Base-by-base conservation (phyloP, 64 coral and sea anemone genomes). In the Platygyra sinensis region DNA sequence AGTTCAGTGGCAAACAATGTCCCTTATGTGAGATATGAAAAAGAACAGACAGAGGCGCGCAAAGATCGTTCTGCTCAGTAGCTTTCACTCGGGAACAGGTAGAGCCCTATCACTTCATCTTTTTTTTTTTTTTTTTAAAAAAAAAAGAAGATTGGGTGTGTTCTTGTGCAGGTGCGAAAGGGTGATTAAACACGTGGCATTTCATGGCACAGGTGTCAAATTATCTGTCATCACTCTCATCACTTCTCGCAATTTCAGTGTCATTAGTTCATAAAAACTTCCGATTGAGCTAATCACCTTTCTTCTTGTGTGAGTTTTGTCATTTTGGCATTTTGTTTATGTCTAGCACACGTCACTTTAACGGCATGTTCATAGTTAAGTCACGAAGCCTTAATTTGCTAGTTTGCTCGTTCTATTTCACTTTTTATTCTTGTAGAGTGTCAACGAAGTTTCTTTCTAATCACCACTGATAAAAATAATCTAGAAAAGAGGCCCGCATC, bases 201-300 rank as follows among this genome's bases (percentile, higher is more conserved):
- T 28, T n/a, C 16, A 69, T n/a, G 7, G 10, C 38, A 36, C 5
- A 61, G 18, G 25, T 80, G 78, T 17, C 78, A 80, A 80, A 80
- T n/a, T 12, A 5, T 80, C 78, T 80, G 78, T 80, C 52, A 80
- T 13, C 78, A 61, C 14, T 61, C 30, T 51, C 15, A 12, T 32
- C 31, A 80, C 36, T 60, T 25, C 1, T 24, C 65, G 19, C 31
- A 63, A 65, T 65, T n/a, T 80, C 29, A 62, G 57, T 61, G 17
- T 15, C 52, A 28, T 32, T 80, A 39, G n/a, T 54, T 79, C 46
- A 10, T 57, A 77, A 83, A 65, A 62, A 62, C 60, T 83, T 83
- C 80, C 80, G 80, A 65, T 83, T 83, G 30, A 60, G 3, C 19
- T 64, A 80, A 80, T 80, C 78, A 51, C 78, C 78, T 61, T 80